These are phyloP conservation scores for Aphelocoma californica DNA, from an alignment of 2,797 vertebrate species.

Conservation along the genomic window DNA sequence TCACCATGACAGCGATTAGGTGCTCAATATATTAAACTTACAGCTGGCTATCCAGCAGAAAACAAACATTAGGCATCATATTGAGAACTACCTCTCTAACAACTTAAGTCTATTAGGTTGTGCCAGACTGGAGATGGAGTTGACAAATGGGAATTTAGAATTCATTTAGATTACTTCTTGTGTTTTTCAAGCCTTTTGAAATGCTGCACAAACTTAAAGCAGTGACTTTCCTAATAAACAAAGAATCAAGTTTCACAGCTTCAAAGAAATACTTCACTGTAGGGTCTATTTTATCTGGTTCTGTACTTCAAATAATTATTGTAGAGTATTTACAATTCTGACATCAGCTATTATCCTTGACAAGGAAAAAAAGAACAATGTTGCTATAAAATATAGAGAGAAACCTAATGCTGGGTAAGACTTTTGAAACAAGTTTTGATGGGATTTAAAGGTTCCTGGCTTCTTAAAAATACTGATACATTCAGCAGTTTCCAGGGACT, in stretches of 20 bases:
- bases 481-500: neutral
- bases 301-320: neutral
- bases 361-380: neutral
- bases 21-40: neutral
- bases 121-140: neutral
- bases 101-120: neutral
- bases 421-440: neutral
- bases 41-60: neutral
- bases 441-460: neutral
- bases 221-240: conserved; percentile 8
- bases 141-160: neutral
- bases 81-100: neutral
- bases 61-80: neutral
- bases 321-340: conserved; percentile 11
- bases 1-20: neutral
- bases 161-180: neutral
- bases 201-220: neutral
- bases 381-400: neutral
- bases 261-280: conserved; percentile 19
- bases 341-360: conserved; percentile 1
- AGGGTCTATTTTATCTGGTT: conserved; percentile 11
- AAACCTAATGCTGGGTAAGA: neutral
- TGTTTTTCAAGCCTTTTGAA: neutral
- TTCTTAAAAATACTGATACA: neutral
- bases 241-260: neutral